phyloP scores from a whole-genome alignment of 2,888 invertebrate species.

The Cerastis rubricosa region DNA sequence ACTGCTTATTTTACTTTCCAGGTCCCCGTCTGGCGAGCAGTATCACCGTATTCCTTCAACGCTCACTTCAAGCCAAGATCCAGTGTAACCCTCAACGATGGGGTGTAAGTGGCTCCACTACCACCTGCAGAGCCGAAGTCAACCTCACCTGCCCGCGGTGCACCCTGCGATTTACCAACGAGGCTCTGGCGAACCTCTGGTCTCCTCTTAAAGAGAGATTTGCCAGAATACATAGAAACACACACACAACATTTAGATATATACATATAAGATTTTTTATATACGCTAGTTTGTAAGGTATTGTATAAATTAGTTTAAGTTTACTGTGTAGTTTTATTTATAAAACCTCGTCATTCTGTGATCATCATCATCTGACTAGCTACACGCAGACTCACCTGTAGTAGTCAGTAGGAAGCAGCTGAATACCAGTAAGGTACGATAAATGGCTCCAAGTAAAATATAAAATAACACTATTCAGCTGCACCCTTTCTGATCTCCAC shows the following conservation, averaged over 20 bases:
- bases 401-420: too few relatives aligned
- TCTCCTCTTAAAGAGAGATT: not conserved
- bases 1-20: not conserved
- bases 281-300: too few relatives aligned
- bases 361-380: not conserved
- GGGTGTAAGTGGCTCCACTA: slow-evolving; percentile 35
- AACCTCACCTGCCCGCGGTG: slow-evolving; percentile 46
- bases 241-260: too few relatives aligned
- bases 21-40: not conserved
- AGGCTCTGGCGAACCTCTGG: slow-evolving; percentile 11
- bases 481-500: not conserved
- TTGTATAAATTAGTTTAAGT: not conserved
- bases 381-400: not conserved
- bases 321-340: not conserved
- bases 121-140: slow-evolving; percentile 21
- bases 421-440: too few relatives aligned
- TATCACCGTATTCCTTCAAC: not conserved
- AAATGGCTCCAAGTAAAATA: too few relatives aligned
- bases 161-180: slow-evolving; percentile 34
- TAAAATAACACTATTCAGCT: too few relatives aligned
- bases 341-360: not conserved
- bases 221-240: too few relatives aligned
- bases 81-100: not conserved
- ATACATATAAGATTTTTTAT: too few relatives aligned
- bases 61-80: not conserved